Conservation (phyloP, 2,797 vertebrate genomes). For the Micropoecilia bifurca region DNA sequence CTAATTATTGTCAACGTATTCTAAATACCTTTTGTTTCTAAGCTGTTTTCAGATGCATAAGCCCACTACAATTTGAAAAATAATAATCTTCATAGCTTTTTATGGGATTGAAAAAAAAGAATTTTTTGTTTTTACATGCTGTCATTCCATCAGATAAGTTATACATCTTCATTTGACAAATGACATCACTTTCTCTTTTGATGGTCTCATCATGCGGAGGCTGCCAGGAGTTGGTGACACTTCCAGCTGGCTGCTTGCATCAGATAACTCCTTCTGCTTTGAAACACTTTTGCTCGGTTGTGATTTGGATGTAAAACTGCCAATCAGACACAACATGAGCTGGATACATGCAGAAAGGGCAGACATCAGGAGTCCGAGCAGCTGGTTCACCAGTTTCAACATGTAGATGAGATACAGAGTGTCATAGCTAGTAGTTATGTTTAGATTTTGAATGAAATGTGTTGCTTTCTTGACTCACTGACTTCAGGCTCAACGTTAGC, state of each 20-base stretch:
- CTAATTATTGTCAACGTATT: not conserved
- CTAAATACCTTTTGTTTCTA: not conserved
- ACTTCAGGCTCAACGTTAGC: too few relatives aligned
- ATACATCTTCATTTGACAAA: not conserved
- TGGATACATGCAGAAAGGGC: not conserved
- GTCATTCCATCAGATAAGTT: not conserved
- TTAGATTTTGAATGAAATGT: not conserved
- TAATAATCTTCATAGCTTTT: not conserved
- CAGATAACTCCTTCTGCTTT: conserved; percentile 10
- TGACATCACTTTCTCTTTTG: not conserved
- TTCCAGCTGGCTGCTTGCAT: conserved; percentile 3
- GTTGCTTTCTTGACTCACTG: too few relatives aligned
- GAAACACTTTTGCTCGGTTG: not conserved
- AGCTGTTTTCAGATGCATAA: not conserved
- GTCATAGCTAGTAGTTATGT: not conserved
- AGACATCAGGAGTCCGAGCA: not conserved
- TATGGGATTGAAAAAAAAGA: not conserved
- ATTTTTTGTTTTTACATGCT: not conserved
- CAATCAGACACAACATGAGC: not conserved
- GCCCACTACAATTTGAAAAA: not conserved
- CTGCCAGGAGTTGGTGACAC: conserved; percentile 1
- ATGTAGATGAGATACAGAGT: not conserved
- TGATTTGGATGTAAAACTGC: not conserved
- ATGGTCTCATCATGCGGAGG: not conserved
- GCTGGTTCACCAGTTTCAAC: not conserved